Percentiles rank a stretch among this genome's conserved stretches.
phyloP scores from a whole-genome alignment of 2,888 invertebrate genomes.

The Poecilus cupreus region DNA sequence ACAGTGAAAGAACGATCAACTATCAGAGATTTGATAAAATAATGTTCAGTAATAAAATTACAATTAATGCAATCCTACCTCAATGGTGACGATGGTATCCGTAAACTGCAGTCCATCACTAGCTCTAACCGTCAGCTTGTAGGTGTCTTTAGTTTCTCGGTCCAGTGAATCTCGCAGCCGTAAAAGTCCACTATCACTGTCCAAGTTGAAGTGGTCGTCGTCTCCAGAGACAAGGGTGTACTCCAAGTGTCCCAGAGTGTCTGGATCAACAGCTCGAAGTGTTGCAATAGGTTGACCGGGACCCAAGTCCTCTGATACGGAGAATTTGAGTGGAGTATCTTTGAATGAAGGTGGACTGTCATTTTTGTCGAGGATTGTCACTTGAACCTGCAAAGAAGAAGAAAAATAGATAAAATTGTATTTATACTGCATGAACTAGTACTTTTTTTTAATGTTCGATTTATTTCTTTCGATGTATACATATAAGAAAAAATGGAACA shows the following conservation, averaged over 20 bases:
- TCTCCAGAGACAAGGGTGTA: conserved; percentile 83
- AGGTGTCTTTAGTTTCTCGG: conserved; percentile 86
- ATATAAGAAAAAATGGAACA: no score
- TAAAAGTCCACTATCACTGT: conserved; percentile 82
- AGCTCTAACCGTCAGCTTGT: conserved; percentile 87
- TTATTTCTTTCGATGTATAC: no score
- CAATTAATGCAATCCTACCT: conserved; percentile 76
- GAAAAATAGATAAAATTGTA: conserved; percentile 34
- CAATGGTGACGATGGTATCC: conserved; percentile 84
- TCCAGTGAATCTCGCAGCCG: conserved; percentile 87
- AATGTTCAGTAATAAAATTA: neutral
- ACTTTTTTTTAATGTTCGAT: no score
- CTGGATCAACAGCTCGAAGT: conserved; percentile 88
- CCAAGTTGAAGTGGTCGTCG: conserved; percentile 79
- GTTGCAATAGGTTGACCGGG: conserved; percentile 87
- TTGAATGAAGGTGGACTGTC: conserved; percentile 95
- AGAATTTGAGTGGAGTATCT: conserved; percentile 82
- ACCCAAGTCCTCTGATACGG: conserved; percentile 90
- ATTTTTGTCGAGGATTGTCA: conserved; percentile 92
- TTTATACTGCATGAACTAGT: no score
- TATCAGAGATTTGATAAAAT: no score
- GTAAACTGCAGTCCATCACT: conserved; percentile 92
- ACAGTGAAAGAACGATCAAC: no score
- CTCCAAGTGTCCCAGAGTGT: conserved; percentile 85
- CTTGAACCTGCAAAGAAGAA: conserved; percentile 83